Evolutionary conservation across 2,888 invertebrate genomes (phyloP), one percentile per base, ranked within the genome.

Genomic region (Thereva nobilitata): DNA sequence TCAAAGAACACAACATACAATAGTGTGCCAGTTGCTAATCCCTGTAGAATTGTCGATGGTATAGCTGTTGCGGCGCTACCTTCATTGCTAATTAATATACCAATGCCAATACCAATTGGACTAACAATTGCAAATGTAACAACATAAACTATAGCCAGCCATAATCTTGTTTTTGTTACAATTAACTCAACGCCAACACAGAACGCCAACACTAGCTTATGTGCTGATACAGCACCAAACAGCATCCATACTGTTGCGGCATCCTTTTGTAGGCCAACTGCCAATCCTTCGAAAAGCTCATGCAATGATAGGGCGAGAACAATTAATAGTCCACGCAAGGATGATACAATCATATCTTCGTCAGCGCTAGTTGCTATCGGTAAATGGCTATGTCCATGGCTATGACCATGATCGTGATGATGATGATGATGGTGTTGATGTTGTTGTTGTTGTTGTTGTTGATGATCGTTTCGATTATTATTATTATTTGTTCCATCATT

Each of bases 1-100:
- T 97, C 97, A 80, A 97, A 96, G 83, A 96, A 96, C n/a, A 96
- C 95, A 10, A 97, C 94, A 82, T 96, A 97, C 4, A 97, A 82
- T 50, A 97, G 86, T 0, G 97, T 97, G 9, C 97, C 97, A 53
- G 92, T 89, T 0, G 97, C 96, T 67, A 97, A 81, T 3, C 95
- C 95, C 83, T 96, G 91, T 9, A 79, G 67, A 40, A 89, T 83
- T 49, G 88, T 87, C 0, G 89, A 87, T 10, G 86, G 82, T 5
- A 89, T 82, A 23, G 85, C 86, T 1, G 85, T 83, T 0, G 86
- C 85, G 0, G 86, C 82, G 0, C 85, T 84, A 0, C 84, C 84
- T 56, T 83, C 80, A 1, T 86, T 86, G 35, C 86, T 87, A 47
- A 91, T 80, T 2, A 86, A 77, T 68, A 92, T 85, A 35, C 90